Percentiles rank a stretch among this genome's conserved stretches.
phyloP scores from a whole-genome alignment of 2,888 invertebrate genomes.

The Drosophila merina region DNA sequence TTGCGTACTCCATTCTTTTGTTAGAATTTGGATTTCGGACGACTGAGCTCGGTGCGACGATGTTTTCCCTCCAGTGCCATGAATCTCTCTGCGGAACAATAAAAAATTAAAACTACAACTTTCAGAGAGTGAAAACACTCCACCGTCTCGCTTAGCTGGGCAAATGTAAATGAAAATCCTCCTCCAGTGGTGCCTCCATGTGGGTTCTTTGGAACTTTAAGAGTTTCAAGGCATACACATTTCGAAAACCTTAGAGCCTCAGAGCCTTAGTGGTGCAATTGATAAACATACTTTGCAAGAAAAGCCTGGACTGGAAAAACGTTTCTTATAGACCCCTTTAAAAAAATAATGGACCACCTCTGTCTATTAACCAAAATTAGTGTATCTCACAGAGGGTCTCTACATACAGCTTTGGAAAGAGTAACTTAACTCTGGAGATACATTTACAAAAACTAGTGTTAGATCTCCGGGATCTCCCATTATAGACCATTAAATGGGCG shows the following conservation, averaged over 20 bases:
- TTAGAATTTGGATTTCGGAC: neutral
- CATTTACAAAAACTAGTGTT: neutral
- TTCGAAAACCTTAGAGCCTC: no score
- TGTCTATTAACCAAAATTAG: neutral
- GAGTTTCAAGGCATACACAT: neutral
- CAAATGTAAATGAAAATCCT: neutral
- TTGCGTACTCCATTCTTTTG: neutral
- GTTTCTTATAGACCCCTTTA: neutral
- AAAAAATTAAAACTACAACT: neutral
- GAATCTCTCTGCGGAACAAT: neutral
- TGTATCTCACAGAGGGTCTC: neutral
- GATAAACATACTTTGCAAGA: no score
- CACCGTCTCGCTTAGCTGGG: neutral
- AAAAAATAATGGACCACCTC: neutral
- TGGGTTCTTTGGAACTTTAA: neutral
- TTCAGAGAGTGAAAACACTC: constrained; percentile 2
- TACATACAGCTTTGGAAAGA: no score
- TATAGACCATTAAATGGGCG: neutral
- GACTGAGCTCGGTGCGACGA: neutral
- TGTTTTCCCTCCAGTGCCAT: neutral
- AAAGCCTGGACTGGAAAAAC: no score
- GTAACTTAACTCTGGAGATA: neutral
- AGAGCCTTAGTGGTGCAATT: no score
- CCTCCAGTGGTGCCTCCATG: neutral
- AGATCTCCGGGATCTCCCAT: neutral